Base-by-base conservation (phyloP, 2,113 vertebrate species). In the Calonectris borealis region DNA sequence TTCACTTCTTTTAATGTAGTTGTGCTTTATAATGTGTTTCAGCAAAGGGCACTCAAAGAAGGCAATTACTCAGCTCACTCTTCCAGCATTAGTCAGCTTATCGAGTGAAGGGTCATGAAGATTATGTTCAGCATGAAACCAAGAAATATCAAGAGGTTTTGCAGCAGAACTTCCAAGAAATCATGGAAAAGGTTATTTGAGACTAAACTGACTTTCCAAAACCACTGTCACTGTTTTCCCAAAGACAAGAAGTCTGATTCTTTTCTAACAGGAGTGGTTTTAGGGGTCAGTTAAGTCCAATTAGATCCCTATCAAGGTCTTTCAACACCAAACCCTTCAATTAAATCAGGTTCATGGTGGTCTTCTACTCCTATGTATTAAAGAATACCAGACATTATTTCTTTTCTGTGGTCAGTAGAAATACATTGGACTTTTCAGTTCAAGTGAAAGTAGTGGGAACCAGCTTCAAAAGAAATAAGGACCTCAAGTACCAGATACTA, bases 31-130 rank as follows among this genome's bases (percentile, higher is more conserved):
- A 61, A 42, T 48, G 36, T 62, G 31, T 86, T 97, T 58, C 69
- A 96, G 87, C 80, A 97, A 57, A 93, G 61, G 52, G 34, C 69
- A 40, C 92, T 97, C n/a, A 91, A 86, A 51, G 84, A 93, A 76
- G 87, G 86, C n/a, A 86, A 36, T 31, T 91, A 71, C 57, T 57
- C 51, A 60, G 61, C 85, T n/a, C 72, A 66, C 25, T 77, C 90
- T 61, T 70, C 81, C n/a, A 94, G 77, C 40, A 27, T 86, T 60
- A 58, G 19, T 54, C 36, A 72, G 25, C 88, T 94, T 76, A 80
- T 95, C 16, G 46, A 40, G 40, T 75, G 34, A 97, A 95, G 68
- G 84, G 88, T 38, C 58, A 62, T 54, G 90, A 90, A 52, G 80
- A 86, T 22, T 70, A 93, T 55, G 58, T 94, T 49, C 60, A 61